These are phyloP conservation scores for Dasypus novemcinctus DNA, from an alignment of 2,113 vertebrate genomes.

Conservation along the genomic window DNA sequence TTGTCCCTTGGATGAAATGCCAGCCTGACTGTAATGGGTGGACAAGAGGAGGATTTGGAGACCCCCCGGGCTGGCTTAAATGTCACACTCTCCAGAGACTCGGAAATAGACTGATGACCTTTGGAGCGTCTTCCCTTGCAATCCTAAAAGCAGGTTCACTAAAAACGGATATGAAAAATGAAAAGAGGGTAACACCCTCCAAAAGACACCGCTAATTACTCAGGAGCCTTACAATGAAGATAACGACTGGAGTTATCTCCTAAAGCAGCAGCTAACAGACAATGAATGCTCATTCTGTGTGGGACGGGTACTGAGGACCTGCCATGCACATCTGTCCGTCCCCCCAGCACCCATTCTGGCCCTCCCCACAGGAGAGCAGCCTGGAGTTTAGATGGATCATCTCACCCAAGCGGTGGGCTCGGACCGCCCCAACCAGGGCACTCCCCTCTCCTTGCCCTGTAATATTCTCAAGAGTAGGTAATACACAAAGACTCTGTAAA, in stretches of 20 bases:
- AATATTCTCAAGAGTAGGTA: not conserved
- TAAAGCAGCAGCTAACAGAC: not conserved
- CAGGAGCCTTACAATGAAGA: not conserved
- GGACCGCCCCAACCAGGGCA: not conserved
- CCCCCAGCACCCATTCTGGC: no score
- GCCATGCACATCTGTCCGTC: fast-evolving
- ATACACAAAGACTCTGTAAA: not conserved
- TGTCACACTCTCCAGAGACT: not conserved
- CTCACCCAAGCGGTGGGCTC: not conserved
- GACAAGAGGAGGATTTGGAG: not conserved
- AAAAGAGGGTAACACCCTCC: not conserved
- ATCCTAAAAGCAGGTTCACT: constrained; percentile 21
- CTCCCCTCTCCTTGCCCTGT: no score
- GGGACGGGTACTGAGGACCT: not conserved
- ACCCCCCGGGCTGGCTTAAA: not conserved
- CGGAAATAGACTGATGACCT: not conserved
- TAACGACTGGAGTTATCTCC: not conserved
- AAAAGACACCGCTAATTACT: not conserved
- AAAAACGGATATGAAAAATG: not conserved
- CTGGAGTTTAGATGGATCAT: not conserved
- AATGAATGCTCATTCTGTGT: no score
- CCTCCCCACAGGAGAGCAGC: no score
- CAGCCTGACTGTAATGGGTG: not conserved
- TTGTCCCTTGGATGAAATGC: not conserved
- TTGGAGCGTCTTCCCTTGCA: not conserved